A percentile compares a stretch with the other conserved stretches of the same genome.
Conservation (phyloP, 2,797 vertebrate genomes). For the Enteromius viviparus region DNA sequence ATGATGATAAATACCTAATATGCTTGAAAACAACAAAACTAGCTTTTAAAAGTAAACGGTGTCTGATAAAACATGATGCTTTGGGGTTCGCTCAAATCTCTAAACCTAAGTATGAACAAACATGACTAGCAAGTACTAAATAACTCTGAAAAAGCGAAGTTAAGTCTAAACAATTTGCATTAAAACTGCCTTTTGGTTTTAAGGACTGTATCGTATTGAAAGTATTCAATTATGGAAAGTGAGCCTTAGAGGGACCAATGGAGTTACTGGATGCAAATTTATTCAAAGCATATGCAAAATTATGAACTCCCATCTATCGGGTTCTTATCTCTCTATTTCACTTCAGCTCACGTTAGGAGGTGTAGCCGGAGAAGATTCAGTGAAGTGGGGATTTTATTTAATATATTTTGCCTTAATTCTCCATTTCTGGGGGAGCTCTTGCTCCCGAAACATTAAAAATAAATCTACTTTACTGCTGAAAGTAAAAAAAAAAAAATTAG, state of each 20-base stretch:
- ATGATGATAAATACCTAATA: constrained; percentile 3
- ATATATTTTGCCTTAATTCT: constrained; percentile 40
- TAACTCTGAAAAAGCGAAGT: not conserved
- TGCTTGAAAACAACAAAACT: not conserved
- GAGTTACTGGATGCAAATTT: constrained; percentile 48
- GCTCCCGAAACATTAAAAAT: constrained; percentile 58
- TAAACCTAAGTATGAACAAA: not conserved
- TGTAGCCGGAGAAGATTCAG: constrained; percentile 27
- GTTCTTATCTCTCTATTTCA: constrained; percentile 31
- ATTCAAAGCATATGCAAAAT: constrained; percentile 52
- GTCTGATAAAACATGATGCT: not conserved
- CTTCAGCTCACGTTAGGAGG: constrained; percentile 28
- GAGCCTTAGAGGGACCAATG: constrained; percentile 37
- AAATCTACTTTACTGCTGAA: constrained; percentile 46
- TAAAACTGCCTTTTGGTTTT: not conserved
- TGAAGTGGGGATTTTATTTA: constrained; percentile 20
- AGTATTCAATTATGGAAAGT: constrained; percentile 37
- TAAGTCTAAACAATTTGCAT: not conserved
- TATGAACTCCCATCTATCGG: constrained; percentile 25
- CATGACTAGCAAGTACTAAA: not conserved
- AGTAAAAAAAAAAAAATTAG: constrained; percentile 20
- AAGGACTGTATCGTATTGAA: constrained; percentile 11
- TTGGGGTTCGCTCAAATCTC: not conserved
- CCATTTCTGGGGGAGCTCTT: constrained; percentile 41
- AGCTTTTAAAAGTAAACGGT: not conserved